Evolutionary conservation across 1,140 invertebrate genomes (phyloP), one percentile per base, ranked within the genome.

Genomic region (Calycopis cecrops): DNA sequence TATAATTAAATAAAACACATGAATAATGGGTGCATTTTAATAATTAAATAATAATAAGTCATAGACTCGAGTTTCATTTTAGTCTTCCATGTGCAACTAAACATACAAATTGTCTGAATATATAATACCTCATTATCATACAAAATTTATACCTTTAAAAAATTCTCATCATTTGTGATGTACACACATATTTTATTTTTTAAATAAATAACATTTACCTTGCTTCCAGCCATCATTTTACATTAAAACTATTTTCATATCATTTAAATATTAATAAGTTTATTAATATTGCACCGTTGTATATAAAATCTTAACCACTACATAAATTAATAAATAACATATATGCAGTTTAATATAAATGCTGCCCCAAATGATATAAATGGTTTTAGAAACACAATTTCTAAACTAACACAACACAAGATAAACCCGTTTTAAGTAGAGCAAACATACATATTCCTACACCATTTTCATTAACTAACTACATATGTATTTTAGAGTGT

Each of bases 121-220:
- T 28, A 28, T 3, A 28, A 28, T 28, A 28, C 21, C 21, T 28
- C 21, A 28, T 28, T 28, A 28, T 2, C 21, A 28, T 6, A 28
- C 2, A 28, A 28, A 28, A 3, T 3, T 28, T 28, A 3, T 28
- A 28, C 2, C 21, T 28, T 28, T 28, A 28, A 28, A 28, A 6
- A 28, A 28, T 3, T 28, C 6, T 28, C 2, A 28, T 28, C 2
- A 28, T 28, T 28, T 28, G 21, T 28, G 21, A 3, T 12, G 14
- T 44, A 44, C 40, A 44, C 40, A 16, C 6, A 17, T 17, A 16
- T 44, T 44, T 44, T 44, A 44, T 44, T 44, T 44, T 44, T 44
- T 44, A 44, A 44, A 44, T 44, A 44, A 44, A 44, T 44, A 44
- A 44, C 40, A 44, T 44, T 14, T 28, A 28, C 21, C 21, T 17